A percentile compares a stretch with the other conserved stretches of the same genome.
These are phyloP conservation scores for Rostratula benghalensis DNA, from an alignment of 2,113 vertebrate species.

Conservation along the genomic window DNA sequence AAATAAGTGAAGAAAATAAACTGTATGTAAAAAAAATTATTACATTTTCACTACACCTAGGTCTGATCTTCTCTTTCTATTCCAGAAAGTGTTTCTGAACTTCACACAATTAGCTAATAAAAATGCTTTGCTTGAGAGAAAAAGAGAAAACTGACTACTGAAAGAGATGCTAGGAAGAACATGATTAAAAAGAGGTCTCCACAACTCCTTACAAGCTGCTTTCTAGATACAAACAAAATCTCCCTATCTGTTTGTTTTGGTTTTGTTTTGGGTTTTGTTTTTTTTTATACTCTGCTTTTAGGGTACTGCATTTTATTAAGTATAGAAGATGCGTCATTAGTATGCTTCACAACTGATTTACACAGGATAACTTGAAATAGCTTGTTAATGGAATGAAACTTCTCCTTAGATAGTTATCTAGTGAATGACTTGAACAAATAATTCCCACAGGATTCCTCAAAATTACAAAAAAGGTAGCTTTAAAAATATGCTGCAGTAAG, in stretches of 20 bases:
- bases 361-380: not conserved
- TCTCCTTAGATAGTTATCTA: not conserved
- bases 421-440: not conserved
- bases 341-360: not conserved
- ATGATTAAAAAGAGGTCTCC: not conserved
- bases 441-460: not conserved
- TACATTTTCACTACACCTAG: not conserved
- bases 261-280: too few relatives aligned
- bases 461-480: not conserved
- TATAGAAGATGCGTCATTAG: not conserved
- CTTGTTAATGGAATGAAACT: not conserved
- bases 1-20: not conserved
- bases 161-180: not conserved
- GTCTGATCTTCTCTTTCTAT: not conserved
- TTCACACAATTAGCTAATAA: not conserved
- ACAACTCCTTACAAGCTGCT: not conserved
- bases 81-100: not conserved
- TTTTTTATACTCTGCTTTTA: not conserved
- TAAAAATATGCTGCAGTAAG: not conserved
- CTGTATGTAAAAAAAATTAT: not conserved
- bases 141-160: not conserved
- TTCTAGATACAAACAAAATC: not conserved
- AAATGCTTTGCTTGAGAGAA: not conserved
- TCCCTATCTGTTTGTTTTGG: accelerated
- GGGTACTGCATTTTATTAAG: not conserved